A percentile compares a stretch with the other conserved stretches of the same genome.
These are phyloP conservation scores for Platypus cylindrus DNA, from an alignment of 2,888 invertebrate genomes.

Conservation along the genomic window DNA sequence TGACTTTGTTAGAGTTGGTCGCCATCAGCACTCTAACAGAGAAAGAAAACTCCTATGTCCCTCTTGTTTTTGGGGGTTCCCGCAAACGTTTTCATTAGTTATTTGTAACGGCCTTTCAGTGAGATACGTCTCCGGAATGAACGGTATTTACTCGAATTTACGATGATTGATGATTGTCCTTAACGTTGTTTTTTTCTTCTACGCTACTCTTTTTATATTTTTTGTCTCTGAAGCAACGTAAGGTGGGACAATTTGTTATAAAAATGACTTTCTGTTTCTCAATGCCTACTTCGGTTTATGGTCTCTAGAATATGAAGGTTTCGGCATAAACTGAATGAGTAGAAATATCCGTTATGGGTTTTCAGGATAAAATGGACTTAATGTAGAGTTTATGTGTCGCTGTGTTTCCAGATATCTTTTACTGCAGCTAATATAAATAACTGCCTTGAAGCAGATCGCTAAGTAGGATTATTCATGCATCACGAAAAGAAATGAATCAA, in stretches of 20 bases:
- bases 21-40: too few species aligned
- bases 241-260: constrained; percentile 16
- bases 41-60: not conserved
- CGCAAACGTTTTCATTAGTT: constrained; percentile 33
- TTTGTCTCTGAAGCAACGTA: constrained; percentile 13
- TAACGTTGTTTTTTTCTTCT: constrained; percentile 8
- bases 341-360: not conserved
- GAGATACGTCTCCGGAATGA: constrained; percentile 18
- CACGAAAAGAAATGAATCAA: too few species aligned
- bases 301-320: not conserved
- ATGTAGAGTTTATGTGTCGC: not conserved
- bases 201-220: constrained; percentile 13
- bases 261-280: constrained; percentile 12
- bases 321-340: not conserved
- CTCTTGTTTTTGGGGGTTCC: constrained; percentile 21
- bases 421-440: too few species aligned
- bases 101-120: constrained; percentile 31
- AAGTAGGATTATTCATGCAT: too few species aligned
- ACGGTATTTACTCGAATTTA: constrained; percentile 20
- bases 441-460: too few species aligned
- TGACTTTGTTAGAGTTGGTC: constrained; percentile 27
- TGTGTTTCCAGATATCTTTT: too few species aligned
- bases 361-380: not conserved
- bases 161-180: constrained; percentile 16
- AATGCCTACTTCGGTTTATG: constrained; percentile 1